These are phyloP conservation scores for Oncopodura yosiiana DNA, from an alignment of 1,140 invertebrate genomes.

Conservation along the genomic window DNA sequence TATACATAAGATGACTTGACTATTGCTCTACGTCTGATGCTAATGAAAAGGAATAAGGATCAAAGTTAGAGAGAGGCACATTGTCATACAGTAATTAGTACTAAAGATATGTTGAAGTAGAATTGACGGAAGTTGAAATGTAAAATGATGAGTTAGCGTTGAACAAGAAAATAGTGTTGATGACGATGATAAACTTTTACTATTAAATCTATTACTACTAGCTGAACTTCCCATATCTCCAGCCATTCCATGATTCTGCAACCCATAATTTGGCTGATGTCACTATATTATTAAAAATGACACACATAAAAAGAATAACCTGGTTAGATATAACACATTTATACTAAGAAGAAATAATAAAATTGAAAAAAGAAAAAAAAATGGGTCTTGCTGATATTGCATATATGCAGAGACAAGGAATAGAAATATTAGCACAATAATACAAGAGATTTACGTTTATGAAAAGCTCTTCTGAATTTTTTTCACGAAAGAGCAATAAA, in stretches of 20 bases:
- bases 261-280: conserved; percentile 21
- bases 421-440: neutral
- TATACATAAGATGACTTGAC: too few species aligned
- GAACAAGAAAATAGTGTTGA: neutral
- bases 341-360: neutral
- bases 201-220: neutral
- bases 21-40: conserved; percentile 7
- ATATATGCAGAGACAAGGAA: neutral
- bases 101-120: neutral
- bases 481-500: neutral
- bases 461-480: too few species aligned
- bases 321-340: neutral
- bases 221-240: neutral
- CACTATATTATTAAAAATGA: too few species aligned
- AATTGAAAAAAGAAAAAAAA: neutral
- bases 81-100: neutral
- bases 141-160: neutral
- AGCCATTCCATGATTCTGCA: conserved; percentile 13
- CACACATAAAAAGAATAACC: neutral
- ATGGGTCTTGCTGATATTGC: neutral
- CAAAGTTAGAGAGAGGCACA: conserved; percentile 27
- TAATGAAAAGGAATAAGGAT: conserved; percentile 31
- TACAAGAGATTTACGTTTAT: neutral
- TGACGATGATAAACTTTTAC: neutral
- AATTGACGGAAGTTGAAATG: neutral